These are phyloP conservation scores for Hippolais icterina DNA, from an alignment of 2,113 vertebrate genomes.

Conservation along the genomic window DNA sequence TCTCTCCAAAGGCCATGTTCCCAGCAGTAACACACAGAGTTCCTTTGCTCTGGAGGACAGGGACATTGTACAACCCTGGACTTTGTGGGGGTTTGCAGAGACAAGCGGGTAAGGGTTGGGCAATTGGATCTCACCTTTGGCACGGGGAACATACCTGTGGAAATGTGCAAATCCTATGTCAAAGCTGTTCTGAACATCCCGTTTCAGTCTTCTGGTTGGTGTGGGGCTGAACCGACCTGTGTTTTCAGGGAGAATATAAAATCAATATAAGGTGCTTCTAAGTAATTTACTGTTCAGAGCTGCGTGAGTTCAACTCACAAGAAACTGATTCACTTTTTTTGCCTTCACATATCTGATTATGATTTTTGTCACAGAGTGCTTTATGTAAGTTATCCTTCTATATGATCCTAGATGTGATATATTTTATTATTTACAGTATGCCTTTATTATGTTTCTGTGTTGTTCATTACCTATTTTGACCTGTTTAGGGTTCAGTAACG, in stretches of 20 bases:
- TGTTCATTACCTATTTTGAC: not conserved
- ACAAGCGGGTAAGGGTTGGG: accelerated
- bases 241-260: not conserved
- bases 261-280: not conserved
- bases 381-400: not conserved
- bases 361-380: not conserved
- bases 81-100: not conserved
- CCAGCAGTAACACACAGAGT: not conserved
- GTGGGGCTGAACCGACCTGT: not conserved
- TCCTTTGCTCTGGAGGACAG: not conserved
- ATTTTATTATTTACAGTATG: not conserved
- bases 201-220: not conserved
- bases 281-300: not conserved
- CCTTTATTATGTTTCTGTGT: not conserved
- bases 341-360: not conserved
- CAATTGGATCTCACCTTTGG: not conserved
- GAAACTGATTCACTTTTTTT: not conserved
- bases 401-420: not conserved
- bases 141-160: accelerated
- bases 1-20: not conserved
- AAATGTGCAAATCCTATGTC: not conserved
- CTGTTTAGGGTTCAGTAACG: not conserved
- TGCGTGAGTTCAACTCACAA: not conserved
- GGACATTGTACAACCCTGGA: accelerated
- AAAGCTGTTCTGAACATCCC: not conserved